phyloP scores from a whole-genome alignment of 2,797 vertebrate species.

The Peromyscus melanophrys region DNA sequence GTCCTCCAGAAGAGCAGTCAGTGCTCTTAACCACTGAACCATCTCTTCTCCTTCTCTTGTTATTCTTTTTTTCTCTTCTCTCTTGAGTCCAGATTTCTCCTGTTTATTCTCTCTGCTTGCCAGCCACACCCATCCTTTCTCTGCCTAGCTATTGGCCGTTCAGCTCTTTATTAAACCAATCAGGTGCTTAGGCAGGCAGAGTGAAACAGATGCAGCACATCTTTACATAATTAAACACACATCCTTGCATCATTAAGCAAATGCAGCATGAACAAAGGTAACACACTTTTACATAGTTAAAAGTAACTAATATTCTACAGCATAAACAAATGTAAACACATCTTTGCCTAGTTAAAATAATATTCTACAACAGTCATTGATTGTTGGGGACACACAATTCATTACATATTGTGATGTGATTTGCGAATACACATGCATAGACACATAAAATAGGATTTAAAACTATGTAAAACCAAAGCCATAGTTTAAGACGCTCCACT shows the following conservation, averaged over 20 bases:
- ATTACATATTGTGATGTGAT: not conserved
- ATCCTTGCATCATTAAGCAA: not conserved
- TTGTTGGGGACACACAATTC: not conserved
- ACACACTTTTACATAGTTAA: not conserved
- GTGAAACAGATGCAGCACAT: not conserved
- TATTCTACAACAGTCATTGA: not conserved
- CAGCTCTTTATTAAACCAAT: not conserved
- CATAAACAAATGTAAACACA: not conserved
- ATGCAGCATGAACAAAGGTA: not conserved
- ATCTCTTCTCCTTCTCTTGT: not conserved
- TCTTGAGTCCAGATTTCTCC: not conserved
- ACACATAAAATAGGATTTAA: not conserved
- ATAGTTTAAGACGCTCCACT: not conserved
- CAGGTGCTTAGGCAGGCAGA: not conserved
- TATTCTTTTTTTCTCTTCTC: not conserved
- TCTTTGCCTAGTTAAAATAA: not conserved
- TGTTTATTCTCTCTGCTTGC: not conserved
- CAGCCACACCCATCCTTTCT: not conserved
- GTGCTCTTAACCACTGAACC: too few relatives aligned
- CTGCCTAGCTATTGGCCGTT: not conserved
- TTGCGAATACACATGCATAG: not conserved
- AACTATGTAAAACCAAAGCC: not conserved
- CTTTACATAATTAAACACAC: not conserved
- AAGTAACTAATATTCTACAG: not conserved
- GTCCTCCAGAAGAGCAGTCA: too few relatives aligned